These are phyloP conservation scores for Styela plicata DNA, from an alignment of 23 tunicate species.

Conservation along the genomic window DNA sequence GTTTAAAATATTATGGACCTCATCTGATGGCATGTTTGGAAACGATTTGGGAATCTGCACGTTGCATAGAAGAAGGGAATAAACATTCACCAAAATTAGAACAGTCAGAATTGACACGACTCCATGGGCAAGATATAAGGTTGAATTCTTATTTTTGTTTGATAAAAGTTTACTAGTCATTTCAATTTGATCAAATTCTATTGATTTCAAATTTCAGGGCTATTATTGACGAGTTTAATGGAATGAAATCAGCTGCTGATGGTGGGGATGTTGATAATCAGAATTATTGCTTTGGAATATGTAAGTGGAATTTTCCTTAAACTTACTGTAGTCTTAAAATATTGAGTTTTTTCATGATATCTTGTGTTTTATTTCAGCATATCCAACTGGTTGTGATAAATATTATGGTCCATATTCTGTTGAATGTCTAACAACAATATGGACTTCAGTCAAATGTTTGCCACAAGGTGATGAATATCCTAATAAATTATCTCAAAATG, in stretches of 20 bases:
- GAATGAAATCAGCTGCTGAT: conserved; percentile 18
- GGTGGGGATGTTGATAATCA: conserved; percentile 3
- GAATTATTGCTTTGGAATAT: conserved; percentile 10
- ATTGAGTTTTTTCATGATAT: too few relatives aligned
- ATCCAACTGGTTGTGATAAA: conserved; percentile 5
- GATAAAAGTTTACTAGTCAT: too few relatives aligned
- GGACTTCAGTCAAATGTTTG: conserved; percentile 22
- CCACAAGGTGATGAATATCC: conserved; percentile 26
- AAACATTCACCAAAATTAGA: conserved; percentile 13
- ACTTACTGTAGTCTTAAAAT: too few relatives aligned
- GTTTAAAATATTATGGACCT: too few relatives aligned
- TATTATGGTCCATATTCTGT: conserved; percentile 26
- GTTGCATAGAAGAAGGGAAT: conserved; percentile 15
- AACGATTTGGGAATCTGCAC: conserved; percentile 13
- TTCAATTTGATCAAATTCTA: too few relatives aligned
- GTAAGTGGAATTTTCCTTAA: too few relatives aligned
- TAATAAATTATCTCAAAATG: conserved; percentile 1
- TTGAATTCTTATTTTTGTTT: not conserved
- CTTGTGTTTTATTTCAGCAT: not conserved
- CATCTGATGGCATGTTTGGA: too few relatives aligned
- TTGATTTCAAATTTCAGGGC: not conserved
- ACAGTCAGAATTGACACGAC: conserved; percentile 2
- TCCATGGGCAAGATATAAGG: not conserved
- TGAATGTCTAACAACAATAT: conserved; percentile 11
- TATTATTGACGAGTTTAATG: conserved; percentile 29